Base-by-base conservation (phyloP, 2,113 vertebrate species). In the Rutilus rutilus region DNA sequence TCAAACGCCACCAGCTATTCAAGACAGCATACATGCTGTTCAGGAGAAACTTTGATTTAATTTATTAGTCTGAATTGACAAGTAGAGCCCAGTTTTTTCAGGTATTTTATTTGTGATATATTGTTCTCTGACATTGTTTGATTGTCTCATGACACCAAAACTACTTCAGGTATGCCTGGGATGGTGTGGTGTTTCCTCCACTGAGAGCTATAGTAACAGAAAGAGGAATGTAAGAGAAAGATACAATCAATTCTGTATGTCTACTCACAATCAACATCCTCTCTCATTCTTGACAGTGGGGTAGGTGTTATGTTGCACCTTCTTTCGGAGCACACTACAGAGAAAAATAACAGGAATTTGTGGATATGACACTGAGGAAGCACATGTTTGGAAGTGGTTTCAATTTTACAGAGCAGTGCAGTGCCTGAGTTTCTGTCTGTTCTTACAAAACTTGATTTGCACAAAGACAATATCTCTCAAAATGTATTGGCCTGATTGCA, bases 301-400 rank as follows among this genome's bases (percentile, higher is more conserved):
- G 36, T 36, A 36, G 36, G 36, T n/a, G 57, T 60, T 60, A 60
- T 60, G 57, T 60, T 60, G 57, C 57, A 60, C 57, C 57, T 60
- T 60, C 57, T 60, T 60, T 60, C 57, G 21, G 57, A 60, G 21
- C 57, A 60, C 57, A 60, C 57, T 60, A 60, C 57, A 60, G 57
- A 60, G 57, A 23, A 60, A 60, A 60, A 60, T 60, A 60, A 60
- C 19, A 60, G 57, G 71, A 42, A 74, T 74, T 74, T 74, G 27
- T 39, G 36, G 69, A 74, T 74, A 21, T 74, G 71, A 74, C 71
- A 74, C 19, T 36, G 39, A 74, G 36, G 36, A 74, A 74, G 71
- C 39, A 33, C 71, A 74, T 74, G 30, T 74, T 36, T 74, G 30
- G 30, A 74, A 74, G 30, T 36, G 71, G 11, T 39, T 42, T 36